These are phyloP conservation scores for Prionace glauca DNA, from an alignment of 2,797 vertebrate genomes.

Conservation along the genomic window DNA sequence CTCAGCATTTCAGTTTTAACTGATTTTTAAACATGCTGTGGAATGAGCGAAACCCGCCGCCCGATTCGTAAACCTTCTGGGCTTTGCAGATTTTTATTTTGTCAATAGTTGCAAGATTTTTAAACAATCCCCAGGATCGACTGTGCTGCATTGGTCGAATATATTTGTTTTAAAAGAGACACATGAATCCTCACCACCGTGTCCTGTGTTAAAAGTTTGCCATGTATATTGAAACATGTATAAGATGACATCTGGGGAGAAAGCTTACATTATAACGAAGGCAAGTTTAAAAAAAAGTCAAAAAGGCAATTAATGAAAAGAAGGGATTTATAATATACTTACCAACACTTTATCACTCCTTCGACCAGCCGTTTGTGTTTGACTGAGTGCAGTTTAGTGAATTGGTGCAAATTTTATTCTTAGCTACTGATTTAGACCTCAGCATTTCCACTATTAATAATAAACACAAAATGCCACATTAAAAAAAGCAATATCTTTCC, in stretches of 20 bases:
- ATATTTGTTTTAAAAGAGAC: neutral
- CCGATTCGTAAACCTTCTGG: neutral
- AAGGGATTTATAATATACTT: neutral
- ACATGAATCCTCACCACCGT: neutral
- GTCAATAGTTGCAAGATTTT: neutral
- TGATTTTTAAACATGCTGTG: neutral
- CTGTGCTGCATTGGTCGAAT: neutral
- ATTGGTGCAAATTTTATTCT: neutral
- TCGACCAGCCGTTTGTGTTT: conserved; percentile 1
- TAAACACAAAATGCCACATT: neutral
- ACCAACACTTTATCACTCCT: neutral
- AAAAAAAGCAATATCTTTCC: neutral
- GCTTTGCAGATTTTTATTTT: neutral
- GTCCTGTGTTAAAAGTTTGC: neutral
- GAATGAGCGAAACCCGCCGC: neutral
- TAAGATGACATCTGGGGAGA: neutral
- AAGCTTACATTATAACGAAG: neutral
- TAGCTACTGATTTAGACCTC: neutral
- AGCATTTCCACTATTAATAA: too few species aligned
- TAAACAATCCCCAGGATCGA: neutral
- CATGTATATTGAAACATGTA: neutral
- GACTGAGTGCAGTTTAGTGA: neutral
- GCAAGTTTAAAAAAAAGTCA: neutral
- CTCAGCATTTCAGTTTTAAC: neutral
- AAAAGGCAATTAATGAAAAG: neutral